Percentiles rank a stretch among this genome's conserved stretches.
Conservation (phyloP, 2,113 vertebrate species). For the Gobius niger region DNA sequence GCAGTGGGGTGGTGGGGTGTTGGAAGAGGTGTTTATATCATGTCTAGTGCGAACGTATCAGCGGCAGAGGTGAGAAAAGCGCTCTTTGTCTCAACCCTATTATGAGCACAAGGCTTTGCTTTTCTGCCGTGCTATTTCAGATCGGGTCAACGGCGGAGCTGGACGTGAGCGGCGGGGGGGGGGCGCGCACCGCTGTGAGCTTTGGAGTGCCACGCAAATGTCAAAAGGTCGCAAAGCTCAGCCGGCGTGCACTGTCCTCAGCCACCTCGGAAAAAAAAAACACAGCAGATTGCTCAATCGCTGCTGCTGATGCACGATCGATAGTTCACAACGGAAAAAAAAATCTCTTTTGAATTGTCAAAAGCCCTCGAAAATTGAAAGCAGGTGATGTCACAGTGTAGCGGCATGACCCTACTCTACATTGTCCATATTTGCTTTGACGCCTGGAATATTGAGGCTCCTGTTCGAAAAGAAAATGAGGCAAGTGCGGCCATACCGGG, state of each 20-base stretch:
- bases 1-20: constrained; percentile 22
- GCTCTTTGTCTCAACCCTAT: constrained; percentile 30
- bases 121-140: constrained; percentile 7
- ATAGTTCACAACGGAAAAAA: no score
- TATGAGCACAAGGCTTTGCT: not conserved
- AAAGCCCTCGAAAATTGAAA: no score
- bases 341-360: no score
- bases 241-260: constrained; percentile 19
- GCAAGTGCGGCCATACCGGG: no score
- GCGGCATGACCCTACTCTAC: no score
- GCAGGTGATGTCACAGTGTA: no score
- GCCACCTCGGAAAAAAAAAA: constrained; percentile 18
- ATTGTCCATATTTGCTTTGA: no score
- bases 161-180: constrained; percentile 29
- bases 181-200: constrained; percentile 32
- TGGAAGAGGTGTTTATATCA: constrained; percentile 50
- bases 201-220: constrained; percentile 39
- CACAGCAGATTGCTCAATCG: constrained; percentile 15
- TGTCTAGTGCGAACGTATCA: not conserved
- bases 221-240: constrained; percentile 37
- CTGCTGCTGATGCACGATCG: not conserved
- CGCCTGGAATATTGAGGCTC: no score
- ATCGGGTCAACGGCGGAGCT: constrained; percentile 18
- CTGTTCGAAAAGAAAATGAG: no score
- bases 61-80: constrained; percentile 4